Evolutionary conservation across 2,888 invertebrate species (phyloP).

Genomic region (Trichogramma evanescens): DNA sequence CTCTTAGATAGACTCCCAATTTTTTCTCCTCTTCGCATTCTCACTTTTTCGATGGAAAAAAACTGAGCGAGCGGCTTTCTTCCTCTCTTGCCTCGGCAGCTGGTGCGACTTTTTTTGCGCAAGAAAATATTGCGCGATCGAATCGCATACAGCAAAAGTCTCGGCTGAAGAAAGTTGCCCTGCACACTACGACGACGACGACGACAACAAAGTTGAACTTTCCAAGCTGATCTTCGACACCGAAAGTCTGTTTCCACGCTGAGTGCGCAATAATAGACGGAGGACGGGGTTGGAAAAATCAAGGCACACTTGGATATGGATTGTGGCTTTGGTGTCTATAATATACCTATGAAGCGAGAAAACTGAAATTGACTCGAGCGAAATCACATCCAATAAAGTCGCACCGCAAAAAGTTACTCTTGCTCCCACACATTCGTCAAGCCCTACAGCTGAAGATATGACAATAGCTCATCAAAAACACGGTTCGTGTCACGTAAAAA

Average conservation of each 20-base stretch:
- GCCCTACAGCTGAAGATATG: no score
- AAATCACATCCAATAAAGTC: slow-evolving; percentile 17
- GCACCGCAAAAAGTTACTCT: no score
- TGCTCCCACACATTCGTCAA: no score
- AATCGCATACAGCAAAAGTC: no score
- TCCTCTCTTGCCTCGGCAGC: neutral
- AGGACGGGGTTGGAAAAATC: neutral
- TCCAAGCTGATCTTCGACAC: neutral
- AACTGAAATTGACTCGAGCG: slow-evolving; percentile 22
- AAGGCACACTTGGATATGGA: neutral
- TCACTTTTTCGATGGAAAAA: slow-evolving; percentile 5
- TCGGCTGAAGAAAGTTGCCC: no score
- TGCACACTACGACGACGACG: neutral
- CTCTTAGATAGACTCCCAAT: neutral
- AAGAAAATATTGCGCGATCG: neutral
- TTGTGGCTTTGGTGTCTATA: no score
- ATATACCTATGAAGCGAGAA: neutral
- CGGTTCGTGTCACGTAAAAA: no score
- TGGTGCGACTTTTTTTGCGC: slow-evolving; percentile 24
- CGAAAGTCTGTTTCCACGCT: neutral
- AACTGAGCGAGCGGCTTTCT: neutral
- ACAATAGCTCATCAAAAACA: no score
- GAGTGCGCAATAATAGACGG: slow-evolving; percentile 4
- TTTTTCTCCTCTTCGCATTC: slow-evolving; percentile 25
- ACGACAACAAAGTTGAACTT: slow-evolving; percentile 6